Base-by-base conservation (phyloP, 1,140 invertebrate species). In the Daktulosphaira vitifoliae region DNA sequence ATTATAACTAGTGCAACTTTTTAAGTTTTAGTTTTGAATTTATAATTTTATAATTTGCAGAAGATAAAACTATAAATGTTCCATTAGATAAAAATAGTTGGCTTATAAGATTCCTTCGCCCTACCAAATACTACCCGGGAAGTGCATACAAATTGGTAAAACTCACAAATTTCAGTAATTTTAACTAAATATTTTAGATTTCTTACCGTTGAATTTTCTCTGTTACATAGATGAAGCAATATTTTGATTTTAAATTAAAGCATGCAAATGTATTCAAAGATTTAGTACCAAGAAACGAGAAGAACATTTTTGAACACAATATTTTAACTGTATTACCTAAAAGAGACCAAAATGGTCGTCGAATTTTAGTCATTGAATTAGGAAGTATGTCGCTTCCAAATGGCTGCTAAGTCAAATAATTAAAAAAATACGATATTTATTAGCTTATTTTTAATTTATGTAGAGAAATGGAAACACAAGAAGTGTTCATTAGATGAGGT, bases 391-490 rank as follows among this genome's bases (percentile, higher is more conserved):
- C 11, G 5, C 11, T 11, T 6, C 5, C 5, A 5, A 6, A 33
- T 33, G 29, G 29, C 29, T 33, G 29, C 8, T 15, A 8, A 52
- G 6, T 54, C 33, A 20, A n/a, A n/a, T n/a, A n/a, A n/a, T n/a
- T n/a, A n/a, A n/a, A n/a, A n/a, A n/a, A n/a, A n/a, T n/a, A 20
- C 23, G 7, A 26, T 16, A 16, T 62, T 33, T 4, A 15, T 51
- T 13, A 15, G 25, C 7, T 18, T n/a, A 15, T 44, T 23, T 59
- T 64, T 70, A 49, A 65, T 65, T 68, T 68, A 74, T 77, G 29
- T 71, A 87, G 84, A 89, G 72, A 88, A 86, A 75, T 90, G 88
- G 88, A 89, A 90, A 71, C 85, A 85, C 71, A 87, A 84, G 69
- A 83, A 90, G 75, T 85, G 85, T 44, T 77, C 76, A 3, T 75